Evolutionary conservation across 1,140 invertebrate species (phyloP).

Genomic region (Varroa destructor): DNA sequence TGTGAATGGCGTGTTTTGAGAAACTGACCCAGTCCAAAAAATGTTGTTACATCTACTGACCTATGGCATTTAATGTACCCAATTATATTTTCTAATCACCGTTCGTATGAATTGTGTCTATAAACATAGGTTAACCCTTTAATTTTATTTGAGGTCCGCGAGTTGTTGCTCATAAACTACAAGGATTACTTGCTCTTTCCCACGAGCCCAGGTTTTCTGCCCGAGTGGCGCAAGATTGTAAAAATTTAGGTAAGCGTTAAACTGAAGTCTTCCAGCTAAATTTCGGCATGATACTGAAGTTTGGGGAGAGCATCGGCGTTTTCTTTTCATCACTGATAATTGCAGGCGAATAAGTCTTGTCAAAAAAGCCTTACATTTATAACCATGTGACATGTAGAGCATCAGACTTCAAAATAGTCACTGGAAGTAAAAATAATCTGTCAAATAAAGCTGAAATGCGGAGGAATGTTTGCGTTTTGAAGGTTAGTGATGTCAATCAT

Average conservation of each 20-base stretch:
- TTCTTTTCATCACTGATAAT: not conserved
- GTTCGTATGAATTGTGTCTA: not conserved
- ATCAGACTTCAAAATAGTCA: not conserved
- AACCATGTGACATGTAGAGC: not conserved
- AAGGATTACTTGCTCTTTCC: not conserved
- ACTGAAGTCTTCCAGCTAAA: not conserved
- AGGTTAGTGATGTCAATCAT: not conserved
- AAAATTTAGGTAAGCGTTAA: slow-evolving; percentile 1
- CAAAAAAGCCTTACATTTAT: not conserved
- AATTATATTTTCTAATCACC: no score
- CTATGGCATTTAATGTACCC: no score
- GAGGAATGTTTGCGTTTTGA: not conserved
- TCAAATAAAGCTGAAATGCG: not conserved
- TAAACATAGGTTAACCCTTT: not conserved
- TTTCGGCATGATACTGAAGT: slow-evolving; percentile 1
- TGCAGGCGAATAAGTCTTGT: not conserved
- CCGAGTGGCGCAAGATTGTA: not conserved
- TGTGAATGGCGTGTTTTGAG: no score
- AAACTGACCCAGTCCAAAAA: no score
- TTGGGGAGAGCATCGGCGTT: slow-evolving; percentile 1
- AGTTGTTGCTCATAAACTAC: slow-evolving; percentile 7
- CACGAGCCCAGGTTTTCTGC: not conserved
- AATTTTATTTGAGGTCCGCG: not conserved
- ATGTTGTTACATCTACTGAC: no score
- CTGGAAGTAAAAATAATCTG: not conserved